Conservation (phyloP, 2,113 vertebrate genomes). For the Barnardius zonarius region DNA sequence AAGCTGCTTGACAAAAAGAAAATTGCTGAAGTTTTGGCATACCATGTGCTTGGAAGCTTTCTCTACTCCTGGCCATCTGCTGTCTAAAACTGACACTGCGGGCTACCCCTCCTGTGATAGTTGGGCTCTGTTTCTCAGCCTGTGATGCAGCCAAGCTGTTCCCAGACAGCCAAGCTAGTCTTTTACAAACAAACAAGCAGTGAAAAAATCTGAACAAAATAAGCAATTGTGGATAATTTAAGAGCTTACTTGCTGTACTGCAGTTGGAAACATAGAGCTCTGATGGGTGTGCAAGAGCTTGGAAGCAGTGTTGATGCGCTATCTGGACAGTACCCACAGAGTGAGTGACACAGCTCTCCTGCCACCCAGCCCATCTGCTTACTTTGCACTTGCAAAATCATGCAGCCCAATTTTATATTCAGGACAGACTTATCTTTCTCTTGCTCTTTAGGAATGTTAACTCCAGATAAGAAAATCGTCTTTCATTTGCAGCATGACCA, state of each 20-base stretch:
- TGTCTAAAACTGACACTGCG: slow-evolving; percentile 15
- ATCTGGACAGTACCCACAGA: slow-evolving; percentile 39
- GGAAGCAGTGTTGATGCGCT: slow-evolving; percentile 35
- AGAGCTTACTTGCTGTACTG: slow-evolving; percentile 1
- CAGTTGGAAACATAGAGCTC: not conserved
- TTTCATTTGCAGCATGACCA: not conserved
- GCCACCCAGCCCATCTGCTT: slow-evolving; percentile 49
- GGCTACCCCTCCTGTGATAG: not conserved
- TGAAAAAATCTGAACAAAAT: slow-evolving; percentile 12
- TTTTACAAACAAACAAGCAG: slow-evolving; percentile 40
- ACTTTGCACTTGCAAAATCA: slow-evolving; percentile 36
- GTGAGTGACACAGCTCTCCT: slow-evolving; percentile 5
- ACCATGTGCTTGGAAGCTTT: slow-evolving; percentile 44
- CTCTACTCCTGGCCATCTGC: slow-evolving; percentile 43
- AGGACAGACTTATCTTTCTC: not conserved
- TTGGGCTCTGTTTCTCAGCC: not conserved
- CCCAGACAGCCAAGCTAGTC: slow-evolving; percentile 47
- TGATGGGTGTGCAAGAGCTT: not conserved
- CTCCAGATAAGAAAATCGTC: not conserved
- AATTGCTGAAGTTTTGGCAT: slow-evolving; percentile 41
- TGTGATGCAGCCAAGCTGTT: slow-evolving; percentile 61
- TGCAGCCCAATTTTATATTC: slow-evolving; percentile 12
- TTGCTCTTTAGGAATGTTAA: slow-evolving; percentile 9
- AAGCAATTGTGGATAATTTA: slow-evolving; percentile 38
- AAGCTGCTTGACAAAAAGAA: slow-evolving; percentile 15